These are phyloP conservation scores for Plestiodon gilberti DNA, from an alignment of 2,113 vertebrate species.

Conservation along the genomic window DNA sequence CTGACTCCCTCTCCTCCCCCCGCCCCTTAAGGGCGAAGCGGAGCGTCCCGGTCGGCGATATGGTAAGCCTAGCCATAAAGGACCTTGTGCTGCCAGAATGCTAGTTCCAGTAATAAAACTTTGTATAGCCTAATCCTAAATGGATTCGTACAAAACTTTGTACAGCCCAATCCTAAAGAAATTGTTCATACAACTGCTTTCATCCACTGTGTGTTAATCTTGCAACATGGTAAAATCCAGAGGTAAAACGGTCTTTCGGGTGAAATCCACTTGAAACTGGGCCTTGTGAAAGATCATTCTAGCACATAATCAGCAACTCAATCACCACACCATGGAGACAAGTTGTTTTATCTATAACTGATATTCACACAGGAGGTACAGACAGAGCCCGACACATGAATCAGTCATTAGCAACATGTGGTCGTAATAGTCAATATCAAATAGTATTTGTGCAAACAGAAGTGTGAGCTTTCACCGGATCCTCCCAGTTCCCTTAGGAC, in stretches of 20 bases:
- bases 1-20: too few species aligned
- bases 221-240: background rate
- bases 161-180: background rate
- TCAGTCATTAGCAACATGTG: background rate
- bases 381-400: background rate
- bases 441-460: background rate
- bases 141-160: too few species aligned
- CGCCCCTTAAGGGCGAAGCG: too few species aligned
- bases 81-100: too few species aligned
- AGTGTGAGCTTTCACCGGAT: slow-evolving; percentile 10
- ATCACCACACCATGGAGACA: too few species aligned
- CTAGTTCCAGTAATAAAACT: too few species aligned
- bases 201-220: background rate
- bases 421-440: slow-evolving; percentile 13
- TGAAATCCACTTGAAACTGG: background rate
- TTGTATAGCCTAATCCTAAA: too few species aligned
- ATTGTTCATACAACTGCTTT: background rate
- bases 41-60: too few species aligned
- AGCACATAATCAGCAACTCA: background rate
- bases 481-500: background rate
- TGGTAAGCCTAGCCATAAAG: too few species aligned
- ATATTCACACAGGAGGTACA: fast-evolving
- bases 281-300: background rate
- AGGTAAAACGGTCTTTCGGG: too few species aligned
- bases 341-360: background rate